phyloP scores from a whole-genome alignment of 2,113 vertebrate species.

The Otocyon megalotis region DNA sequence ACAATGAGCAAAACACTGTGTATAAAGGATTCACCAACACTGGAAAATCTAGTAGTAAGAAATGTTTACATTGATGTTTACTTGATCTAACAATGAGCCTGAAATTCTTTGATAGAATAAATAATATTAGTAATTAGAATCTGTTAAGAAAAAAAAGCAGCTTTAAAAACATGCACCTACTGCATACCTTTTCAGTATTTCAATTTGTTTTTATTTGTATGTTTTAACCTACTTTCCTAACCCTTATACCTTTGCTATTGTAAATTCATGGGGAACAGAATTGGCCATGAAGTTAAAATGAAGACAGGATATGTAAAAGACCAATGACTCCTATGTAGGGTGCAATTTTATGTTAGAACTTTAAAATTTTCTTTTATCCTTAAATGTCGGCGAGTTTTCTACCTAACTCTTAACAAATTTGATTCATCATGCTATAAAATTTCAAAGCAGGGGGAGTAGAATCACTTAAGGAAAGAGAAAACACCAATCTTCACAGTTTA shows the following conservation, averaged over 20 bases:
- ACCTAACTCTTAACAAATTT: background rate
- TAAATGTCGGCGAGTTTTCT: background rate
- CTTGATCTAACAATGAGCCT: background rate
- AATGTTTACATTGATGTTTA: background rate
- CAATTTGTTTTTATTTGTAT: background rate
- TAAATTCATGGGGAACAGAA: background rate
- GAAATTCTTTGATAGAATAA: background rate
- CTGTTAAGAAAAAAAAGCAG: background rate
- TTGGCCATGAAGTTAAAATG: background rate
- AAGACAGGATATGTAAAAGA: background rate
- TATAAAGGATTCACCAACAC: background rate
- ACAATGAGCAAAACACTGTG: fast-evolving
- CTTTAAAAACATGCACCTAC: background rate
- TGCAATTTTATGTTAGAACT: background rate
- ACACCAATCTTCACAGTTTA: background rate
- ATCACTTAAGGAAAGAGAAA: background rate
- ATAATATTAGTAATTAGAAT: background rate
- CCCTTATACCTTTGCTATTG: background rate
- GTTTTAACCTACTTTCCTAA: background rate
- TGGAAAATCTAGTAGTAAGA: background rate
- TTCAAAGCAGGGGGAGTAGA: background rate
- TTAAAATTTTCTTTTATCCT: background rate
- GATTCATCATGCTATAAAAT: background rate
- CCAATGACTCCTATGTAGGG: background rate
- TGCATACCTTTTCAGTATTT: background rate